Evolutionary conservation across 2,113 vertebrate genomes (phyloP), one percentile per base, ranked within the genome.

Genomic region (Callipepla squamata): DNA sequence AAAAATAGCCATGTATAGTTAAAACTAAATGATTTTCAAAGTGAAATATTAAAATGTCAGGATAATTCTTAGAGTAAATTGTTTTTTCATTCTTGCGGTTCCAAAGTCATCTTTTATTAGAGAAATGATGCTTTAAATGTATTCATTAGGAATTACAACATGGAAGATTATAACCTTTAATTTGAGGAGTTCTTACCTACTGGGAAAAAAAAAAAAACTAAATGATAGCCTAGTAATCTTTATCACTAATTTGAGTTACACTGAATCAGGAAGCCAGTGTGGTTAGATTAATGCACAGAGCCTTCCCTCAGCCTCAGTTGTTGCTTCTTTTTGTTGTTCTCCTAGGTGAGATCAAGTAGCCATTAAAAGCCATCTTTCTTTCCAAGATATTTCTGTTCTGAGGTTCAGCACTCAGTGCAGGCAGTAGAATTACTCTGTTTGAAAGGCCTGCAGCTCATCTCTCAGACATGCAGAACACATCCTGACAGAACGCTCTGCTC

Each of bases 101-200:
- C 38, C 11, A 38, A 89, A 91, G 21, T 77, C 40, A 51, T 82
- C 8, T 22, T 89, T 91, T 91, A 67, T 85, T 69, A 63, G 72
- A 76, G 45, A 74, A 34, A 77, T 93, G 75, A 73, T 50, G 51
- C 80, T 73, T 87, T 59, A 87, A 86, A 92, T 65, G 23, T 67
- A 51, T 83, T 85, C 30, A 81, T 89, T 89, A 86, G 92, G 89
- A 84, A 85, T 85, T 80, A 34, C 67, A 62, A 21, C 23, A 61
- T 81, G 91, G 55, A 69, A 77, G n/a, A 62, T 66, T 87, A 40
- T 69, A 84, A 74, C 45, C 58, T 73, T 87, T 69, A 47, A 74
- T 82, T 80, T 92, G 51, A 86, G 47, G 28, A 86, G 20, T 65
- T 79, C 26, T 90, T 91, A 36, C 63, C 82, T 59, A 22, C 34